A percentile compares a stretch with the other conserved stretches of the same genome.
These are phyloP conservation scores for Typhlichthys subterraneus DNA, from an alignment of 2,797 vertebrate species.

Conservation along the genomic window DNA sequence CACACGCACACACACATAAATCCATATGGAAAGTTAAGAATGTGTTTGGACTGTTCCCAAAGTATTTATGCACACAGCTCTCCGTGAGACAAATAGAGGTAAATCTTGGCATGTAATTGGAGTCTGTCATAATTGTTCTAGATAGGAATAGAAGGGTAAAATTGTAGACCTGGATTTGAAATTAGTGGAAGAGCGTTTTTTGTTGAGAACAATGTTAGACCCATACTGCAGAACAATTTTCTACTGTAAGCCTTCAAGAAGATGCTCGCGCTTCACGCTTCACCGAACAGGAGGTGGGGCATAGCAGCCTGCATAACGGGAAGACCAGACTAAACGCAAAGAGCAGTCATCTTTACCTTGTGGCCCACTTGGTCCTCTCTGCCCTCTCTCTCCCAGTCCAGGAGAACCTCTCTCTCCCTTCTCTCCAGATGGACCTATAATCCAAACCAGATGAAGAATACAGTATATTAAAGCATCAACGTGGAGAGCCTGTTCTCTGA, in stretches of 20 bases:
- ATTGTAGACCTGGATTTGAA: slow-evolving; percentile 8
- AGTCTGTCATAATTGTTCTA: slow-evolving; percentile 35
- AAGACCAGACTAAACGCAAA: background rate
- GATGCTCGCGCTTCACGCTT: slow-evolving; percentile 11
- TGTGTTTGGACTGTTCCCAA: slow-evolving; percentile 33
- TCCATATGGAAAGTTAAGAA: slow-evolving; percentile 39
- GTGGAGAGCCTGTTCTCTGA: background rate
- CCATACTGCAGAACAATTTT: slow-evolving; percentile 25
- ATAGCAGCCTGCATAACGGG: background rate
- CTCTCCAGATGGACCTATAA: slow-evolving; percentile 88
- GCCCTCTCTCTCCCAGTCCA: slow-evolving; percentile 85
- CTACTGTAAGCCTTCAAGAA: slow-evolving; percentile 10
- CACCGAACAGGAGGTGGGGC: background rate
- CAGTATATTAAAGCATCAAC: slow-evolving; percentile 8
- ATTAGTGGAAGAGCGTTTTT: slow-evolving; percentile 1
- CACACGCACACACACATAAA: slow-evolving; percentile 40
- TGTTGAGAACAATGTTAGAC: slow-evolving; percentile 13
- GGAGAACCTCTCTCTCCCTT: slow-evolving; percentile 91
- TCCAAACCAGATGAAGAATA: slow-evolving; percentile 13
- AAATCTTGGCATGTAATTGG: slow-evolving; percentile 32
- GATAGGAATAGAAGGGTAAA: slow-evolving; percentile 16
- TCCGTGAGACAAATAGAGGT: slow-evolving; percentile 25
- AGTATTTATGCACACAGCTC: slow-evolving; percentile 55
- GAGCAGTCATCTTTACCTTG: slow-evolving; percentile 81
- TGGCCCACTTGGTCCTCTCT: slow-evolving; percentile 86